phyloP scores from a whole-genome alignment of 2,888 invertebrate species.

The Spatulosminthurus flaviceps region DNA sequence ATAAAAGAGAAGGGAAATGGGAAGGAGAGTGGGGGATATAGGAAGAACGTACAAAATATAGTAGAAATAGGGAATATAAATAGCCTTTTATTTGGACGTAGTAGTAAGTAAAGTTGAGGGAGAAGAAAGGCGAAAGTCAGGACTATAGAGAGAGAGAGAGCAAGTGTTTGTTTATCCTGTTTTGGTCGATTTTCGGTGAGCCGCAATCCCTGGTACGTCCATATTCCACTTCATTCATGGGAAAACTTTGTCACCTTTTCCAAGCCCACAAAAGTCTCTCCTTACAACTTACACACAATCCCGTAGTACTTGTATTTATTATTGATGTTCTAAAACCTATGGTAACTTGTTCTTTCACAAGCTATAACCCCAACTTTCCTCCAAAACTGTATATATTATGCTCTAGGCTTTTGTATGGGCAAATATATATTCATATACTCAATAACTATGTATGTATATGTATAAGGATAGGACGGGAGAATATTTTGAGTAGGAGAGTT shows the following conservation, averaged over 20 bases:
- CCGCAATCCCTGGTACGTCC: slow-evolving; percentile 60
- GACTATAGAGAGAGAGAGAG: background rate
- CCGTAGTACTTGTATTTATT: slow-evolving; percentile 28
- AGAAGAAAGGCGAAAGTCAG: background rate
- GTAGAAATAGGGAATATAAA: too few relatives aligned
- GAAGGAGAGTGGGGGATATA: too few relatives aligned
- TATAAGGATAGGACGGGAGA: too few relatives aligned
- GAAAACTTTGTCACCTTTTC: slow-evolving; percentile 47
- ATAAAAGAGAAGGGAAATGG: too few relatives aligned
- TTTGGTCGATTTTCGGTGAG: slow-evolving; percentile 63
- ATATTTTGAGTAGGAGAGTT: too few relatives aligned
- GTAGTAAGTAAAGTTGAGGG: background rate
- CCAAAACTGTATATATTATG: too few relatives aligned
- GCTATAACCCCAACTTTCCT: background rate
- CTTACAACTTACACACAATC: slow-evolving; percentile 18
- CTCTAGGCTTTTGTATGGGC: too few relatives aligned
- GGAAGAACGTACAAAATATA: too few relatives aligned
- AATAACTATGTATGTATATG: too few relatives aligned
- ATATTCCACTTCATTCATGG: slow-evolving; percentile 45
- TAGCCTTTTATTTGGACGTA: background rate
- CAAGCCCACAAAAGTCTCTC: slow-evolving; percentile 9
- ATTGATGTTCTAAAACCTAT: background rate
- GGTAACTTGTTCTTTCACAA: too few relatives aligned
- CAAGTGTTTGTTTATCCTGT: slow-evolving; percentile 60
- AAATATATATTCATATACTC: too few relatives aligned